Conservation (phyloP, 2,888 invertebrate species). For the Pollenia griseotomentosa region DNA sequence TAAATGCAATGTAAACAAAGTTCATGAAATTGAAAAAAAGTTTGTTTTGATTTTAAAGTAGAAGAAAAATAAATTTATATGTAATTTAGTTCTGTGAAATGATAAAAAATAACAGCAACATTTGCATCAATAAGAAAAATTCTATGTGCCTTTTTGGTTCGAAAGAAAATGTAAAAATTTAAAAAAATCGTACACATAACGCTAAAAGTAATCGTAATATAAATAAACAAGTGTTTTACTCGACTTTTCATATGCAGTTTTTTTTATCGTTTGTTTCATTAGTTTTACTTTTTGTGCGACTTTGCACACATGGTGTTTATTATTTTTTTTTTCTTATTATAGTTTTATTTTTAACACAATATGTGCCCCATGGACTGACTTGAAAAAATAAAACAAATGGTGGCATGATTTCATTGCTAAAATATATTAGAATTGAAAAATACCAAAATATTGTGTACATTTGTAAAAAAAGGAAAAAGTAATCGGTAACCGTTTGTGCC, state of each 20-base stretch:
- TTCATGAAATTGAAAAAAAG: constrained; percentile 34
- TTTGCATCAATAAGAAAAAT: constrained; percentile 27
- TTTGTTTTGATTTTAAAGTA: constrained; percentile 65
- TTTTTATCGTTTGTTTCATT: constrained; percentile 3
- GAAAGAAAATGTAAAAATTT: constrained; percentile 31
- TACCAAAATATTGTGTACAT: background rate
- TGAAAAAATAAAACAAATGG: background rate
- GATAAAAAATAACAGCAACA: constrained; percentile 34
- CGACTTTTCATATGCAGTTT: constrained; percentile 45
- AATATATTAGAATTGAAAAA: constrained; percentile 24
- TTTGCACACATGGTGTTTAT: constrained; percentile 56
- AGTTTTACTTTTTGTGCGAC: constrained; percentile 20
- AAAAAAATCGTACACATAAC: constrained; percentile 2
- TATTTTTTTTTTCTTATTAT: constrained; percentile 4
- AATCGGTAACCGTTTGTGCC: too few relatives aligned
- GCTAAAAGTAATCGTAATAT: background rate
- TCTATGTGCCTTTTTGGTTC: background rate
- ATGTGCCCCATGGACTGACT: constrained; percentile 61
- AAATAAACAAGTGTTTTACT: constrained; percentile 64
- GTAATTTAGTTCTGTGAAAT: constrained; percentile 47
- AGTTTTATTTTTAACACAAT: constrained; percentile 48
- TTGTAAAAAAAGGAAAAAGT: background rate
- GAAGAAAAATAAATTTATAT: constrained; percentile 30
- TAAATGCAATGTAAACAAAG: constrained; percentile 25
- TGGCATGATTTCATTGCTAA: constrained; percentile 49